phyloP scores from a whole-genome alignment of 2,888 invertebrate genomes.

The Andrena dorsata region DNA sequence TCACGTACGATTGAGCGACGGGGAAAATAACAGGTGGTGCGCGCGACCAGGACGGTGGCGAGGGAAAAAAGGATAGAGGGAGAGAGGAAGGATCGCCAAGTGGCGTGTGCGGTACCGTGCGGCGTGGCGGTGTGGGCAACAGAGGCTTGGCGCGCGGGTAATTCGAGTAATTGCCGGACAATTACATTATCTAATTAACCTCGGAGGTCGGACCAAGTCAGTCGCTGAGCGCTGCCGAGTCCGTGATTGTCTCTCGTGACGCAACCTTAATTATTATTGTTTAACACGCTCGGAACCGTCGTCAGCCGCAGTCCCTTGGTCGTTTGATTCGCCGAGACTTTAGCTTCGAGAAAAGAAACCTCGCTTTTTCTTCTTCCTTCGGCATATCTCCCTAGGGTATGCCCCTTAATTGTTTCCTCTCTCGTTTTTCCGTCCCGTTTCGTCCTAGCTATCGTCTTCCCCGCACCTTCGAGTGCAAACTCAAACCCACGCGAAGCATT shows the following conservation, averaged over 20 bases:
- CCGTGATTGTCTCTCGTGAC: constrained; percentile 82
- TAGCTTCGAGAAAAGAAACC: background rate
- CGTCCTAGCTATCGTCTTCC: background rate
- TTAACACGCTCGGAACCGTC: constrained; percentile 69
- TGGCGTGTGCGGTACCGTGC: constrained; percentile 45
- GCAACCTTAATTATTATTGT: constrained; percentile 83
- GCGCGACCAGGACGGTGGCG: constrained; percentile 15
- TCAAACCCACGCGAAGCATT: background rate
- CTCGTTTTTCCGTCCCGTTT: constrained; percentile 4
- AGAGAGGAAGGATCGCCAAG: constrained; percentile 25
- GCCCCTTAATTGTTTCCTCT: background rate
- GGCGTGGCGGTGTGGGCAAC: constrained; percentile 40
- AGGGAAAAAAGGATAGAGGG: constrained; percentile 2
- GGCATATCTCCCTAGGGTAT: background rate
- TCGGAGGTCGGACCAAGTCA: constrained; percentile 78
- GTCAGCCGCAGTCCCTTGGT: constrained; percentile 6
- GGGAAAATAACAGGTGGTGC: constrained; percentile 28
- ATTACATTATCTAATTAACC: constrained; percentile 85
- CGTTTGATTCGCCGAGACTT: constrained; percentile 38
- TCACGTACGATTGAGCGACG: constrained; percentile 11
- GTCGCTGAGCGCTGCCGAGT: constrained; percentile 65
- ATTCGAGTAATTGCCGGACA: constrained; percentile 83
- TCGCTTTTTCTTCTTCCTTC: background rate
- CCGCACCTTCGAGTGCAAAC: background rate
- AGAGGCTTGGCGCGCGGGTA: constrained; percentile 79